Conservation (phyloP, 2,888 invertebrate genomes). For the Noctua pronuba region DNA sequence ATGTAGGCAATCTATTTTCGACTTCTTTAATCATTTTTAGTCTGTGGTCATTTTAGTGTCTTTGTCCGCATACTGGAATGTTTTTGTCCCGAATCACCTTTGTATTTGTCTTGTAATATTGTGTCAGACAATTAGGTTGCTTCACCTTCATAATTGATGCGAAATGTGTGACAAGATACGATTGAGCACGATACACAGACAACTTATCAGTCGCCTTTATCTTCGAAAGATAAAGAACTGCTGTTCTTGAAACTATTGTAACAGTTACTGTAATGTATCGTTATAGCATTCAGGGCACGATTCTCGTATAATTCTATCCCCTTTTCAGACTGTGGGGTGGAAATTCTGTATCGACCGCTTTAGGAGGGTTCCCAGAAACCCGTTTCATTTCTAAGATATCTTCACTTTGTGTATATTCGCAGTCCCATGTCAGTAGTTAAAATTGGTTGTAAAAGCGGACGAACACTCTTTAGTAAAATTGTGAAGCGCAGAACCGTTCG, state of each 20-base stretch:
- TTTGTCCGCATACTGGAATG: constrained; percentile 39
- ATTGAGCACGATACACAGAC: constrained; percentile 74
- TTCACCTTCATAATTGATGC: constrained; percentile 65
- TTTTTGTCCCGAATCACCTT: constrained; percentile 23
- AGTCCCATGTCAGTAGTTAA: not conserved
- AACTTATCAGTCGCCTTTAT: constrained; percentile 73
- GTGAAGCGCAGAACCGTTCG: constrained; percentile 16
- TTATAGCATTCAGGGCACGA: constrained; percentile 42
- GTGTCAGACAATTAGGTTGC: constrained; percentile 48
- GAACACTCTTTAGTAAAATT: constrained; percentile 3
- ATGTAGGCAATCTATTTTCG: constrained; percentile 25
- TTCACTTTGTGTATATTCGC: not conserved
- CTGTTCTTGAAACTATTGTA: constrained; percentile 70
- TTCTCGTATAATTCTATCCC: constrained; percentile 31
- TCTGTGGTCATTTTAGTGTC: constrained; percentile 18
- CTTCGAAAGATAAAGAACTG: constrained; percentile 72
- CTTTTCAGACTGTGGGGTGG: constrained; percentile 20
- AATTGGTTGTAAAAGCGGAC: constrained; percentile 25
- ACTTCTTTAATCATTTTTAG: not conserved
- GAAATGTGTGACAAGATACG: constrained; percentile 69
- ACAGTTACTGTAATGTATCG: constrained; percentile 38
- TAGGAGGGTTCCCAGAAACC: constrained; percentile 2
- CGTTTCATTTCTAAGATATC: constrained; percentile 4
- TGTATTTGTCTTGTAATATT: constrained; percentile 18
- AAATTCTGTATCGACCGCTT: constrained; percentile 41